Evolutionary conservation across 2,888 invertebrate species (phyloP).

Genomic region (Automeris io): DNA sequence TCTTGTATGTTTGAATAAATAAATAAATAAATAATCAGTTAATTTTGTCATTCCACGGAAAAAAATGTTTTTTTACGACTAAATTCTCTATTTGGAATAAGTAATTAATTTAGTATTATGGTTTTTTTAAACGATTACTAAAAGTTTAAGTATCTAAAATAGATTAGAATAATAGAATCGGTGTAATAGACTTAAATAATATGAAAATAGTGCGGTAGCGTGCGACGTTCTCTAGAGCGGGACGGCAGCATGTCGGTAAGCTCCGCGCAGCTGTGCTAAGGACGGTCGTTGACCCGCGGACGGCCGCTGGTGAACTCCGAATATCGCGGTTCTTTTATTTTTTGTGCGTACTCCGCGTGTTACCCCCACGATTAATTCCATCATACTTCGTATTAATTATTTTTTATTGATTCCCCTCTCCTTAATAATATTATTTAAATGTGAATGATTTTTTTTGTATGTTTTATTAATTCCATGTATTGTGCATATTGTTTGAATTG

Average conservation of each 20-base stretch:
- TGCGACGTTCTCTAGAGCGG: slow-evolving; percentile 50
- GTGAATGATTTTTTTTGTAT: background rate
- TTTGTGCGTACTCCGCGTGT: slow-evolving; percentile 23
- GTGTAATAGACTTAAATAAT: slow-evolving; percentile 34
- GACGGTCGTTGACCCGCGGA: slow-evolving; percentile 72
- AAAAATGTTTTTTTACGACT: too few relatives aligned
- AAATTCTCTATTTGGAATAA: too few relatives aligned
- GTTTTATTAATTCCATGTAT: background rate
- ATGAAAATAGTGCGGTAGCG: slow-evolving; percentile 34
- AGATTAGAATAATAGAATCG: slow-evolving; percentile 20
- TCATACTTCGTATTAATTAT: slow-evolving; percentile 8
- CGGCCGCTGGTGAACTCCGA: slow-evolving; percentile 74
- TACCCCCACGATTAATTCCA: slow-evolving; percentile 19
- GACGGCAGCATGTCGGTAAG: slow-evolving; percentile 49
- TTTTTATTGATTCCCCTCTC: slow-evolving; percentile 22
- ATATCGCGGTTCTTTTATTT: slow-evolving; percentile 61
- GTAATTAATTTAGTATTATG: too few relatives aligned
- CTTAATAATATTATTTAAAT: too few relatives aligned
- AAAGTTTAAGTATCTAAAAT: slow-evolving; percentile 15
- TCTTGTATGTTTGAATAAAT: too few relatives aligned
- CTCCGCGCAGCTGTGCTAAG: slow-evolving; percentile 66
- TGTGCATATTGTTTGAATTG: background rate
- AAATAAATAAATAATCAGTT: too few relatives aligned
- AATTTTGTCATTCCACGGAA: too few relatives aligned
- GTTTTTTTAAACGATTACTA: too few relatives aligned